A percentile compares a stretch with the other conserved stretches of the same genome.
phyloP scores from a whole-genome alignment of 2,113 vertebrate species.

The Agapornis roseicollis region DNA sequence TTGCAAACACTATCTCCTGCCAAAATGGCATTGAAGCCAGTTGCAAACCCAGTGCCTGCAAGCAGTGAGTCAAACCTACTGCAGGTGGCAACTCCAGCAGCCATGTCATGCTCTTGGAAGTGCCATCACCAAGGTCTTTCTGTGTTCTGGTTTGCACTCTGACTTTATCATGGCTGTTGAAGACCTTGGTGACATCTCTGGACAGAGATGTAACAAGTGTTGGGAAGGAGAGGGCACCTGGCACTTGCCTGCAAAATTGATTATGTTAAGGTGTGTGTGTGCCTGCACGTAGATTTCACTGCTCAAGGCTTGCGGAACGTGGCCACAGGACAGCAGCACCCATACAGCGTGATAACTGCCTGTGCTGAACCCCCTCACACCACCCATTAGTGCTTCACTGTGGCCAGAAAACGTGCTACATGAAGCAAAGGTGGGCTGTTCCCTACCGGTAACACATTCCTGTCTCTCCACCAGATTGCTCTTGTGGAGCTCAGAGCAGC shows the following conservation, averaged over 20 bases:
- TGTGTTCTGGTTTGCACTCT: neutral
- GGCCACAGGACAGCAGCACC: accelerated
- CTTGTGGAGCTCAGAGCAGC: neutral
- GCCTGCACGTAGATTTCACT: neutral
- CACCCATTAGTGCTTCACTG: neutral
- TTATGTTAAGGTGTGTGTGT: neutral
- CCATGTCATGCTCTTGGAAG: neutral
- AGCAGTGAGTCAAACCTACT: neutral
- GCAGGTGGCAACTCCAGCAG: neutral
- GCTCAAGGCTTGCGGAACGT: neutral
- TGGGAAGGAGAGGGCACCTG: neutral
- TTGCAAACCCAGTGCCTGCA: neutral
- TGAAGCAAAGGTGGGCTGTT: neutral
- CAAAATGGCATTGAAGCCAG: neutral
- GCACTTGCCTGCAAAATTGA: neutral
- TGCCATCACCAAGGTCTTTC: neutral
- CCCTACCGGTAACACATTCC: neutral
- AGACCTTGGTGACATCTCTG: conserved; percentile 1
- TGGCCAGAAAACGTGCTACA: neutral
- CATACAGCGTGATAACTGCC: accelerated
- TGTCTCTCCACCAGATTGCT: neutral
- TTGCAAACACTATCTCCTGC: neutral
- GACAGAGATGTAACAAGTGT: neutral
- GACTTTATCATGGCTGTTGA: neutral
- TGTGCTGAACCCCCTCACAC: neutral